Evolutionary conservation across 2,888 invertebrate genomes (phyloP).

Genomic region (Fragum sueziense): DNA sequence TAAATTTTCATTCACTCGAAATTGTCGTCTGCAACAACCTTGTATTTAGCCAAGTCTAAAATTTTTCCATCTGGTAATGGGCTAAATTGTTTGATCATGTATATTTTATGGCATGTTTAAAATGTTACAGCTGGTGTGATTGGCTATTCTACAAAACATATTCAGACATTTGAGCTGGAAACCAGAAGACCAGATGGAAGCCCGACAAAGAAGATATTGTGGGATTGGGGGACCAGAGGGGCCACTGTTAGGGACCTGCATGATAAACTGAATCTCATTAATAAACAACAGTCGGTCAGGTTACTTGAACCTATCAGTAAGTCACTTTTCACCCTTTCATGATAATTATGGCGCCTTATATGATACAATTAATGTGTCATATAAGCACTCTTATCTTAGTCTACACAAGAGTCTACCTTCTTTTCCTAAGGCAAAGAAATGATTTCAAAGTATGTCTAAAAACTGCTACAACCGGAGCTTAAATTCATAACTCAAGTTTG

Average conservation of each 20-base stretch:
- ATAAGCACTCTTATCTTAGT: too few species aligned
- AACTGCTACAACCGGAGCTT: too few species aligned
- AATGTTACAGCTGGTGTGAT: constrained; percentile 64
- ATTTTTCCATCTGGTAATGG: too few species aligned
- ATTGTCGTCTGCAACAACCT: too few species aligned
- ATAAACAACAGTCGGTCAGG: constrained; percentile 69
- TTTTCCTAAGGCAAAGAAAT: too few species aligned
- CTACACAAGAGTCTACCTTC: too few species aligned
- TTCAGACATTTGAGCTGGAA: constrained; percentile 68
- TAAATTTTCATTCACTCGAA: too few species aligned
- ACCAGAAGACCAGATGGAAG: constrained; percentile 63
- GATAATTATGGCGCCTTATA: not conserved
- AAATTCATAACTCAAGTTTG: too few species aligned
- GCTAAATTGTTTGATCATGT: not conserved
- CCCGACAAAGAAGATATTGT: constrained; percentile 68
- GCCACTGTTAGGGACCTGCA: constrained; percentile 69
- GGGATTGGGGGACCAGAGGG: constrained; percentile 72
- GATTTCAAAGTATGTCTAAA: too few species aligned
- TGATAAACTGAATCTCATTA: constrained; percentile 63
- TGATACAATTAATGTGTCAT: too few species aligned
- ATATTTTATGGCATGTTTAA: not conserved
- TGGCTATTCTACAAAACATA: constrained; percentile 67
- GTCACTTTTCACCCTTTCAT: constrained; percentile 15
- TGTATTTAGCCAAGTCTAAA: too few species aligned
- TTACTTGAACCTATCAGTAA: constrained; percentile 71